Base-by-base conservation (phyloP, 2,113 vertebrate species). In the Cichladusa arquata region DNA sequence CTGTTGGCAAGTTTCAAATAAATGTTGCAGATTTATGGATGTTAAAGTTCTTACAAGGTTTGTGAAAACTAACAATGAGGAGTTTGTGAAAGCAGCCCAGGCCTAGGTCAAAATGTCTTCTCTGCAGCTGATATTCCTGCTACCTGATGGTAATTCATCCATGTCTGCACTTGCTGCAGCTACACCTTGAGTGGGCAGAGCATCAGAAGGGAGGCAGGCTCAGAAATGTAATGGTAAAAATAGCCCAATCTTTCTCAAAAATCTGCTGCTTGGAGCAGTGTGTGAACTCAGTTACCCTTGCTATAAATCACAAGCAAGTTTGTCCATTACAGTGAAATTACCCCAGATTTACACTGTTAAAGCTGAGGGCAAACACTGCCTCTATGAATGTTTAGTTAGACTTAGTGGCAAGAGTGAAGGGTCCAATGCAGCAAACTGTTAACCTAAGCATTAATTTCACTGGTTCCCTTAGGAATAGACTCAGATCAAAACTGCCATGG, bases 231-330 rank as follows among this genome's bases (percentile, higher is more conserved):
- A 22, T 3, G 8, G 12, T 9, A 69, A 69, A 92, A 67, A 33
- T 13, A 53, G n/a, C 20, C 47, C 47, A 61, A 1, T 48, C 26
- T n/a, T 70, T 45, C 77, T 58, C 24, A 42, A 77, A 82, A 84
- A 81, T 34, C 64, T 26, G 9, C 34, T 78, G 12, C 34, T 19
- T 14, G 8, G 40, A n/a, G 31, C 67, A 88, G 24, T 0, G 0
- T 44, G 31, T 47, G 34, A 85, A 26, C 33, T 93, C 8, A 17
- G 25, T 38, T 51, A 53, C 31, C 58, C 60, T 76, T 44, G 62
- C 14, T 80, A 44, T 48, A 61, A 72, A 92, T 44, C 34, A 56
- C 3, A 15, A 47, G 8, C 22, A 88, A 67, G 20, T 80, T 81
- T 86, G 40, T 58, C 65, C 70, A 44, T 58, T 65, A 22, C 53